phyloP scores from a whole-genome alignment of 2,888 invertebrate species.

The Argyresthia goedartella region DNA sequence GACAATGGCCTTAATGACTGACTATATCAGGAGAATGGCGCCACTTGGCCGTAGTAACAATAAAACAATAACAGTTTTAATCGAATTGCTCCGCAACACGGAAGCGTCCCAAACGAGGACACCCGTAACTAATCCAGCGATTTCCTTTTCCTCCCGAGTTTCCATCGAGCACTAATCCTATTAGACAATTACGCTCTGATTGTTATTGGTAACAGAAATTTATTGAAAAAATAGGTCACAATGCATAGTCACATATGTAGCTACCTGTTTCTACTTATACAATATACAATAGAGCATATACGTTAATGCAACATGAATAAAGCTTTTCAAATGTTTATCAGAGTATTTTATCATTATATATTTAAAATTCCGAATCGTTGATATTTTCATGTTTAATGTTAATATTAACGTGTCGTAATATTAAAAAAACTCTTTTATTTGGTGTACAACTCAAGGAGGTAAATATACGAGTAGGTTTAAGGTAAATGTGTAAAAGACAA shows the following conservation, averaged over 20 bases:
- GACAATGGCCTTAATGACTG: conserved; percentile 29
- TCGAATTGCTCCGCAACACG: no score
- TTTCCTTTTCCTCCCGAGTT: background rate
- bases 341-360: no score
- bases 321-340: no score
- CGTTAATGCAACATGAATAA: no score
- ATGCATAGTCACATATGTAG: no score
- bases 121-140: background rate
- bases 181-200: background rate
- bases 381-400: no score
- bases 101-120: no score
- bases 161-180: background rate
- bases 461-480: no score
- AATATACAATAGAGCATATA: no score
- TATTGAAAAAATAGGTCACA: background rate
- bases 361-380: no score
- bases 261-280: background rate
- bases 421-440: background rate
- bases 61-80: background rate
- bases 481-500: no score
- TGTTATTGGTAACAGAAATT: background rate
- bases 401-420: background rate
- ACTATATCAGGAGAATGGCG: conserved; percentile 15
- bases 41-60: background rate
- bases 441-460: no score